Conservation (phyloP, 2,797 vertebrate species). For the Karalla daura region DNA sequence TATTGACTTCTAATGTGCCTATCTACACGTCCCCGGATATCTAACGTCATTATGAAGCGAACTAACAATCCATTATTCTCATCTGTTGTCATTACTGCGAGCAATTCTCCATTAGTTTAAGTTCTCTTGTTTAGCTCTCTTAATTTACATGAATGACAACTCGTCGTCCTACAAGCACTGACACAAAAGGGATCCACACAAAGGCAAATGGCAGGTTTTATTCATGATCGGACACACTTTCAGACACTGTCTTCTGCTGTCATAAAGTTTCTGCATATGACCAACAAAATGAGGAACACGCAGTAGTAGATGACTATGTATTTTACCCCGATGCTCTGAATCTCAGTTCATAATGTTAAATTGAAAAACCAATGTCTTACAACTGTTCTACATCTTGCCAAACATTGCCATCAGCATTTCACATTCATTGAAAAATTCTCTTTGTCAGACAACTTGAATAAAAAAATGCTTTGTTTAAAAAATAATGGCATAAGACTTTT, state of each 20-base stretch:
- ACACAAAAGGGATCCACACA: constrained; percentile 14
- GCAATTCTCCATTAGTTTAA: constrained; percentile 71
- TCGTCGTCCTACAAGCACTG: constrained; percentile 36
- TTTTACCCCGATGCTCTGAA: neutral
- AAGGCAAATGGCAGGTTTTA: constrained; percentile 17
- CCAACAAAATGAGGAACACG: neutral
- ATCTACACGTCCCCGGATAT: constrained; percentile 76
- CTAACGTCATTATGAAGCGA: constrained; percentile 69
- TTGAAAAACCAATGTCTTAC: neutral
- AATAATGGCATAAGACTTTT: too few species aligned
- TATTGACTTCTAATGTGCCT: constrained; percentile 83
- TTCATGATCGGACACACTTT: neutral
- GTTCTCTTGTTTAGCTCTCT: constrained; percentile 64
- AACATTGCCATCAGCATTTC: neutral
- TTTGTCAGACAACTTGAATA: neutral
- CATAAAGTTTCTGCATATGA: neutral
- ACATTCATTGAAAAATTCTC: neutral
- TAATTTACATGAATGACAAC: constrained; percentile 66
- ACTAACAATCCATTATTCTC: constrained; percentile 80
- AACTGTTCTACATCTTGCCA: neutral
- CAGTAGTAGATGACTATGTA: neutral
- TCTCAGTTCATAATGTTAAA: neutral
- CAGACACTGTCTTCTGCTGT: too few species aligned
- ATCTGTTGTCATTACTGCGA: constrained; percentile 68
- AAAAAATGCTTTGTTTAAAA: neutral